Evolutionary conservation across 2,888 invertebrate species (phyloP), one percentile per base, ranked within the genome.

Genomic region (Leptura quadrifasciata): DNA sequence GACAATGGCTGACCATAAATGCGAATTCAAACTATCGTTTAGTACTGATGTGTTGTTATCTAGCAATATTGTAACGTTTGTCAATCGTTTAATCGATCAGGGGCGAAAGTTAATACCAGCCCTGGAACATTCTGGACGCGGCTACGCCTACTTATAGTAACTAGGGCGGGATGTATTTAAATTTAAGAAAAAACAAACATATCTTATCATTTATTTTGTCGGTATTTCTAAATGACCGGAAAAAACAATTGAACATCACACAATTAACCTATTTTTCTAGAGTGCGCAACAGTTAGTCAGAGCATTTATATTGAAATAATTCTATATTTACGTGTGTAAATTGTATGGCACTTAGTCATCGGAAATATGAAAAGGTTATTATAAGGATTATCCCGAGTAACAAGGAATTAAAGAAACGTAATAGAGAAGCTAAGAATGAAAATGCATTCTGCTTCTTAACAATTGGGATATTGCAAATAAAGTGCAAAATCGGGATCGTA

Each of bases 1-100:
- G 74, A 74, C 68, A 74, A 74, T 74, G 74, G 69, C 69, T 61
- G 74, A 55, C 69, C 60, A 57, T 69, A 69, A 69, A 69, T 69
- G 73, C 60, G 60, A 67, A 72, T 69, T 58, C 69, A 69, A 69
- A 69, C 69, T 69, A 58, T 69, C 58, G 58, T 69, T 69, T 24
- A 27, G 4, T 58, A 58, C 20, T 21, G 69, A 57, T 65, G 55
- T 68, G 68, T 20, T 68, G 68, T 17, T 68, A 27, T 57, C 55
- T 55, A 35, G 31, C 68, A 20, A 68, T 31, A 67, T 67, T 54
- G 67, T 67, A 55, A 67, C 55, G 17, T 67, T 67, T 55, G 47
- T n/a, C n/a, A n/a, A 1, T 47, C 47, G 20, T 54, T 55, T 15
- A 27, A 68, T 57, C 68, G 68, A 68, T 68, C 17, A 24, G 35